Percentiles rank a stretch among this genome's conserved stretches.
Conservation (phyloP, 2,888 invertebrate species). For the Cordilura impudica region DNA sequence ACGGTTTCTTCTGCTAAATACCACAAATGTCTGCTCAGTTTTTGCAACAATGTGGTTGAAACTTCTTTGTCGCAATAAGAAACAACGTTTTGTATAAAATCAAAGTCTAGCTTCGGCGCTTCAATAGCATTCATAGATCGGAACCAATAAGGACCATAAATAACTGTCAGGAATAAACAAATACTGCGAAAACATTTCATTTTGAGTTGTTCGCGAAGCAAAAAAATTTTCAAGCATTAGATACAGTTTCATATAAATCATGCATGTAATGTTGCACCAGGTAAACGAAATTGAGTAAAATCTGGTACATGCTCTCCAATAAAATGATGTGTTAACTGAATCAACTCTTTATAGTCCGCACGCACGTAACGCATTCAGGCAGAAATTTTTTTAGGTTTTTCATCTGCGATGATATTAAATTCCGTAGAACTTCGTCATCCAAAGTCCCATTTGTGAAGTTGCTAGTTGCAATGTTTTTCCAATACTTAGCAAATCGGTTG, state of each 20-base stretch:
- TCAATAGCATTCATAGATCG: constrained; percentile 14
- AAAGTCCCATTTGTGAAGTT: constrained; percentile 13
- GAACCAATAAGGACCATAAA: neutral
- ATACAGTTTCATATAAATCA: neutral
- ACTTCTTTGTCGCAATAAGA: constrained; percentile 12
- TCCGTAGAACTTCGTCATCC: constrained; percentile 18
- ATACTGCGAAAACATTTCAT: constrained; percentile 2
- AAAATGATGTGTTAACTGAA: neutral
- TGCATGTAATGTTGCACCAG: neutral
- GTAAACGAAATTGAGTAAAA: neutral
- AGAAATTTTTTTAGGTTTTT: constrained; percentile 6
- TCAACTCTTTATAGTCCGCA: neutral
- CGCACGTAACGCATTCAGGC: constrained; percentile 12
- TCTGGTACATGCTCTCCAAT: neutral
- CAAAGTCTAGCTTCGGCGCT: constrained; percentile 24
- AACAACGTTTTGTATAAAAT: constrained; percentile 20
- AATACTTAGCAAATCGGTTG: constrained; percentile 19
- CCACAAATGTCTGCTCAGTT: neutral
- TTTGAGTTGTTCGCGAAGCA: neutral
- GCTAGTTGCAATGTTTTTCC: neutral
- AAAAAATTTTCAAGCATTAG: neutral
- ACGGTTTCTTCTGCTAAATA: constrained; percentile 1
- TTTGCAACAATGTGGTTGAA: neutral
- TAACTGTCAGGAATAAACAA: constrained; percentile 19
- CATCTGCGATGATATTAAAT: constrained; percentile 17